phyloP scores from a whole-genome alignment of 1,140 invertebrate species.

The Zeugodacus cucurbitae region DNA sequence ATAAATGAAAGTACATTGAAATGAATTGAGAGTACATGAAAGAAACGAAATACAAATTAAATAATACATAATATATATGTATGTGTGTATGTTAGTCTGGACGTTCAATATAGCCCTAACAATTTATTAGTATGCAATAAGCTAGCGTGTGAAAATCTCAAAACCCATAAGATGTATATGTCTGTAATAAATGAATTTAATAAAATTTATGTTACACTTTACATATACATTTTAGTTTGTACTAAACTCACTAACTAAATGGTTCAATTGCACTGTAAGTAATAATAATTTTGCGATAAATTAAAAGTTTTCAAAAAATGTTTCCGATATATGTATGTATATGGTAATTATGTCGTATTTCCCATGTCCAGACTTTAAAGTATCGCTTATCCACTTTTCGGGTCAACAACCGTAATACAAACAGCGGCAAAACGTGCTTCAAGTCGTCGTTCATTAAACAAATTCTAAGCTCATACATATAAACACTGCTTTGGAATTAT shows the following conservation, averaged over 20 bases:
- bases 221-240: no score
- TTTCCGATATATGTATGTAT: no score
- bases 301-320: no score
- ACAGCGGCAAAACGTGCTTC: background rate
- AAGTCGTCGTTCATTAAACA: no score
- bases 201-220: background rate
- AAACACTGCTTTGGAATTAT: background rate
- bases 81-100: background rate
- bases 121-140: background rate
- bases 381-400: background rate
- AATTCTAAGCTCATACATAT: background rate
- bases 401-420: background rate
- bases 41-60: slow-evolving; percentile 35
- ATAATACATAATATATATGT: background rate
- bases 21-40: slow-evolving; percentile 29
- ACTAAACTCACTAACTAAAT: no score
- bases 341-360: no score
- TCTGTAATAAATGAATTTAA: slow-evolving; percentile 39
- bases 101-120: background rate
- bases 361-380: no score
- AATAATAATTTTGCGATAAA: no score
- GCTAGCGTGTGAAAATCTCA: background rate
- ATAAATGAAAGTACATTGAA: slow-evolving; percentile 13
- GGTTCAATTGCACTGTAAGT: no score
- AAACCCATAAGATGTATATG: background rate